Conservation (phyloP, 1,140 invertebrate species). For the Colletes latitarsis region DNA sequence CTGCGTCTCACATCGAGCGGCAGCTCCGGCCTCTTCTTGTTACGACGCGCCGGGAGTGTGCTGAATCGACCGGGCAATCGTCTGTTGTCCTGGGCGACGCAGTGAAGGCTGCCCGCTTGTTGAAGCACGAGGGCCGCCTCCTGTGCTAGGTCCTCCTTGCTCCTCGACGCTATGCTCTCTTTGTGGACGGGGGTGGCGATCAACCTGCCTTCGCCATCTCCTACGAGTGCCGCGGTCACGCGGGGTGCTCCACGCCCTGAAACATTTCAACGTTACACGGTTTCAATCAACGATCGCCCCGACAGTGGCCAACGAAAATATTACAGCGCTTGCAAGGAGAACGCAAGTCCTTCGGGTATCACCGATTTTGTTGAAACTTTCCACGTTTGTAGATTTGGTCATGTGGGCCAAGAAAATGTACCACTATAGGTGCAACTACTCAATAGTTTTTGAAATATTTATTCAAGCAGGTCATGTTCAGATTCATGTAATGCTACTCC, state of each 20-base stretch:
- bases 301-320: too few species aligned
- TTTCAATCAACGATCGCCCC: not conserved
- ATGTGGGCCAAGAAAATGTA: too few species aligned
- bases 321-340: too few species aligned
- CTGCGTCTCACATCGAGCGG: constrained; percentile 70
- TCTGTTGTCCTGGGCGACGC: constrained; percentile 79
- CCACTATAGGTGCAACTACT: too few species aligned
- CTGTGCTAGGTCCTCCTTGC: constrained; percentile 85
- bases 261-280: constrained; percentile 62
- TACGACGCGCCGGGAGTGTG: constrained; percentile 82
- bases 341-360: too few species aligned
- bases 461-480: too few species aligned
- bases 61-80: constrained; percentile 84
- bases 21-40: constrained; percentile 80
- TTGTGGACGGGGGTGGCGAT: constrained; percentile 83
- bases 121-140: constrained; percentile 87
- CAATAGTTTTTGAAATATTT: too few species aligned
- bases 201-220: constrained; percentile 80
- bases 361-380: too few species aligned
- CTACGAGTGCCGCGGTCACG: constrained; percentile 76
- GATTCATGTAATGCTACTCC: too few species aligned
- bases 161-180: constrained; percentile 84
- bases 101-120: constrained; percentile 85
- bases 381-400: too few species aligned
- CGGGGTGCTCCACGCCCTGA: constrained; percentile 76